These are phyloP conservation scores for Drosophila ironensis DNA, from an alignment of 1,140 invertebrate genomes.

Conservation along the genomic window DNA sequence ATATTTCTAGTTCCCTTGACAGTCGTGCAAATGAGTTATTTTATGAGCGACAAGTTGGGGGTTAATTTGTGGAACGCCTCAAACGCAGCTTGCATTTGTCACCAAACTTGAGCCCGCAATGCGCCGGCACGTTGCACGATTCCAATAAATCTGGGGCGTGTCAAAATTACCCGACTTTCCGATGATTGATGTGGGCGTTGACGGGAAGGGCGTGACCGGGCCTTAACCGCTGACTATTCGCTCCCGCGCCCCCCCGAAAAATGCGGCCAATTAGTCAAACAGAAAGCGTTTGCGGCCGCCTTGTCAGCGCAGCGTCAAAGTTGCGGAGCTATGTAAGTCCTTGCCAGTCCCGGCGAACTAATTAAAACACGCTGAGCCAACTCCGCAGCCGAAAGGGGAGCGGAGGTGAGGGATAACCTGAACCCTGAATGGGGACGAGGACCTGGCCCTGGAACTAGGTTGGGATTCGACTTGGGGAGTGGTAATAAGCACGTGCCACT, in stretches of 20 bases:
- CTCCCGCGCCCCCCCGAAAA: constrained; percentile 10
- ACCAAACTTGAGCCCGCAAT: constrained; percentile 6
- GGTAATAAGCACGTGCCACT: constrained; percentile 54
- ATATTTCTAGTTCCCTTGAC: too few species aligned
- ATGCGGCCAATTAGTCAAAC: constrained; percentile 72
- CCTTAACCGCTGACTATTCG: constrained; percentile 9
- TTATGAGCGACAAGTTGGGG: too few species aligned
- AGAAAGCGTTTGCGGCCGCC: constrained; percentile 25
- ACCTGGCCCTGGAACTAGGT: background rate
- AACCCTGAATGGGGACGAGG: background rate
- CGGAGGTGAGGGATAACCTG: background rate
- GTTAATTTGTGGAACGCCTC: constrained; percentile 18
- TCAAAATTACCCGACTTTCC: constrained; percentile 17
- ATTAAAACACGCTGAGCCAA: constrained; percentile 75
- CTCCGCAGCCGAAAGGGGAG: constrained; percentile 15
- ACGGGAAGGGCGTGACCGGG: background rate
- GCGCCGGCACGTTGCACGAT: constrained; percentile 37
- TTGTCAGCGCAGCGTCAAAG: background rate
- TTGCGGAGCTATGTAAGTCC: constrained; percentile 15
- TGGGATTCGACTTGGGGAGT: constrained; percentile 2
- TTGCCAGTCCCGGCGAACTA: constrained; percentile 42
- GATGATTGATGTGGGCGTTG: constrained; percentile 45
- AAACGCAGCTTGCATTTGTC: constrained; percentile 33
- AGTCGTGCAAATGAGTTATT: too few species aligned
- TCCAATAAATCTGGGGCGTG: constrained; percentile 63